Evolutionary conservation across 1,140 invertebrate genomes (phyloP), one percentile per base, ranked within the genome.

Genomic region (Agraylea sexmaculata): DNA sequence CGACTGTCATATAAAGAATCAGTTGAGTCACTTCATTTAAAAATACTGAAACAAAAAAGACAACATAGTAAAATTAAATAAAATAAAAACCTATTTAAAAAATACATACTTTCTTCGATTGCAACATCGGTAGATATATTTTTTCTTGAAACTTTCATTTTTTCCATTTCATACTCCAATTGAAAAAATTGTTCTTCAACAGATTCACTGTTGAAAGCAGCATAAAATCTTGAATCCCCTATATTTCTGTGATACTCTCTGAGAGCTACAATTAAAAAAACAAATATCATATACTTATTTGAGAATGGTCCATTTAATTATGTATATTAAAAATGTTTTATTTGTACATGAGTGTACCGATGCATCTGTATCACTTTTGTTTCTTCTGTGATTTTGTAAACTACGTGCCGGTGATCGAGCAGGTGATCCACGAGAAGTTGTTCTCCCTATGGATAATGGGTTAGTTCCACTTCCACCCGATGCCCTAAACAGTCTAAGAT

Each of bases 111-210:
- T 57, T 72, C 66, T 59, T 80, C 78, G 48, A 70, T 70, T 33
- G 70, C 64, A 34, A 64, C 43, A 55, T 77, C 73, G n/a, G 62
- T 74, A 54, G 75, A 80, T 40, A 80, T 71, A 35, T 70, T 57
- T 56, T 82, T 78, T 29, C 78, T 60, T 57, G 75, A 79, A 37
- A 80, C 60, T 40, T 82, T 59, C 55, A 77, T 80, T 47, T 78
- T 75, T 59, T 93, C 89, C 77, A 90, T 82, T 43, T 83, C 77
- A 35, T 78, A 71, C 61, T 94, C 90, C 19, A 89, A 59, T 55
- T 92, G 84, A 60, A 93, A 94, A 59, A 93, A 93, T 53, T 80
- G 66, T 43, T 80, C 77, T 51, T 82, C 79, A 16, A 92, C 56
- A 13, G 66, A 59, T 53, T 22, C 58, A 36, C 49, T 59, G 56